phyloP scores from a whole-genome alignment of 2,888 invertebrate species.

The Spicauda simplicius region DNA sequence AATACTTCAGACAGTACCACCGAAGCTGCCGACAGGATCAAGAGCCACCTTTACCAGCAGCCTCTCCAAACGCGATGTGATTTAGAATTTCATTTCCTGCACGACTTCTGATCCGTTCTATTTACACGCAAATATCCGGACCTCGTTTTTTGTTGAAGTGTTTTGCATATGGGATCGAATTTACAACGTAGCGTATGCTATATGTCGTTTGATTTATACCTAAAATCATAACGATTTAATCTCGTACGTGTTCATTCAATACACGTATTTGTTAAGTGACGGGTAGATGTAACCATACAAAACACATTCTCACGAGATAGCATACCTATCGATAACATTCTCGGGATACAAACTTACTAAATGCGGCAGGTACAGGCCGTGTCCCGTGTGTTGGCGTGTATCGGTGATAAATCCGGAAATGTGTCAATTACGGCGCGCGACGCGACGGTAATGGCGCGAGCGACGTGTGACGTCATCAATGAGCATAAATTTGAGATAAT shows the following conservation, averaged over 20 bases:
- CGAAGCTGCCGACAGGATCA: not conserved
- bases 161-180: not conserved
- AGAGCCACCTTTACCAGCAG: not conserved
- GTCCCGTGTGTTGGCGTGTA: not conserved
- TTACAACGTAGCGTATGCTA: not conserved
- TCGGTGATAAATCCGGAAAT: constrained; percentile 21
- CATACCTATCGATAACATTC: too few species aligned
- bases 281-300: too few species aligned
- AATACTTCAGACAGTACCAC: not conserved
- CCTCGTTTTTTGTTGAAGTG: constrained; percentile 1
- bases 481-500: constrained; percentile 4
- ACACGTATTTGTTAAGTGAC: too few species aligned
- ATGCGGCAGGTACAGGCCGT: not conserved
- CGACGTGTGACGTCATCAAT: constrained; percentile 26
- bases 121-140: constrained; percentile 1
- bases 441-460: constrained; percentile 27
- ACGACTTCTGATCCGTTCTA: constrained; percentile 2
- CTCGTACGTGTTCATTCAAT: too few species aligned
- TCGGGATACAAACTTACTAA: not conserved
- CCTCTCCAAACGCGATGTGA: not conserved
- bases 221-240: too few species aligned
- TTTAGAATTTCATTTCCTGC: constrained; percentile 1
- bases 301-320: too few species aligned
- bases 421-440: constrained; percentile 22
- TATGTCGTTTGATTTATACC: too few species aligned